Evolutionary conservation across 2,888 invertebrate genomes (phyloP).

Genomic region (Chorisops tibialis): DNA sequence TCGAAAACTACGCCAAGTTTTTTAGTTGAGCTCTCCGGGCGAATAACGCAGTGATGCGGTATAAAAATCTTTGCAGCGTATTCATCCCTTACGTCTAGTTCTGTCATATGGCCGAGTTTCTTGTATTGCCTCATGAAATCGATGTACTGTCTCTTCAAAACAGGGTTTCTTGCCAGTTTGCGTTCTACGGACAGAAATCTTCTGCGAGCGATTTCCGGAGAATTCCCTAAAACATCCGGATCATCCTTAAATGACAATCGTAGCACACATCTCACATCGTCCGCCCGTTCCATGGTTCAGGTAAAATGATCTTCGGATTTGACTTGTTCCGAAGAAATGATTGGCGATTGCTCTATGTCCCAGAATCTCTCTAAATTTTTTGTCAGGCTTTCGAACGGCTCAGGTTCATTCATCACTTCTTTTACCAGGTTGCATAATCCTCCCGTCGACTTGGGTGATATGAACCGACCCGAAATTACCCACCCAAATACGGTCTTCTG

Average conservation of each 20-base stretch:
- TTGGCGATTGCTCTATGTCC: too few species aligned
- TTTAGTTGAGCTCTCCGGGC: slow-evolving; percentile 22
- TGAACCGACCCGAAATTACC: not conserved
- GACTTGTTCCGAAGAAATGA: too few species aligned
- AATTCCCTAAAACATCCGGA: slow-evolving; percentile 8
- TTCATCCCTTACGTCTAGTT: too few species aligned
- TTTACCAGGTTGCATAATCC: too few species aligned
- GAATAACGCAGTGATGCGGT: slow-evolving; percentile 27
- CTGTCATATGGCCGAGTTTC: too few species aligned
- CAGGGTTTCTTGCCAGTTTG: not conserved
- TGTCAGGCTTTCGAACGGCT: too few species aligned
- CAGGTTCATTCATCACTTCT: too few species aligned
- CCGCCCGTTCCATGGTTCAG: too few species aligned
- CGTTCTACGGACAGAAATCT: not conserved
- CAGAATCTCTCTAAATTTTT: too few species aligned
- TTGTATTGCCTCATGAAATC: slow-evolving; percentile 1
- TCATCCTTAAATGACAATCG: slow-evolving; percentile 25
- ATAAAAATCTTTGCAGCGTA: slow-evolving; percentile 15
- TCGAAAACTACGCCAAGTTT: slow-evolving; percentile 25
- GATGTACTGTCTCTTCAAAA: not conserved
- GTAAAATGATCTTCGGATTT: too few species aligned
- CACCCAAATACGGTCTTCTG: not conserved
- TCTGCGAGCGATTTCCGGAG: slow-evolving; percentile 1
- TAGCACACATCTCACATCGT: slow-evolving; percentile 12
- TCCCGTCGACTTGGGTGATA: too few species aligned